Evolutionary conservation across 2,113 vertebrate species (phyloP).

Genomic region (Hoplias malabaricus): DNA sequence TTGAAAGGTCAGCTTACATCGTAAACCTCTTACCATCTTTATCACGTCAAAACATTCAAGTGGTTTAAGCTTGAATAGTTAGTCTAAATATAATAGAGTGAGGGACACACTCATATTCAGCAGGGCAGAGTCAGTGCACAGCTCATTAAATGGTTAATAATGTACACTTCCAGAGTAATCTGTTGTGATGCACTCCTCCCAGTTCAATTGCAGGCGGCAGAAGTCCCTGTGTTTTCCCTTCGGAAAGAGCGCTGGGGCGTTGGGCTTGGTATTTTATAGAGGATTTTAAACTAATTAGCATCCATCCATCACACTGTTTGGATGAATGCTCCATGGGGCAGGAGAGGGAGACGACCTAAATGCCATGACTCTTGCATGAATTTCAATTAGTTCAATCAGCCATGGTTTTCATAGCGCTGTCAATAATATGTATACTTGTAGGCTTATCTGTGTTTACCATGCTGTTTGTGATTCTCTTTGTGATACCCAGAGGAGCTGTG

Average conservation of each 20-base stretch:
- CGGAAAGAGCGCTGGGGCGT: not conserved
- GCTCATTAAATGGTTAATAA: constrained; percentile 60
- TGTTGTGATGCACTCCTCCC: not conserved
- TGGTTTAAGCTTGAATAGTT: not conserved
- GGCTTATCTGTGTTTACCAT: constrained; percentile 51
- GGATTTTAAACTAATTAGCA: constrained; percentile 57
- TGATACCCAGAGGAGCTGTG: constrained; percentile 46
- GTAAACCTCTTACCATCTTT: not conserved
- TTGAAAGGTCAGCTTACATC: no score
- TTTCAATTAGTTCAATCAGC: constrained; percentile 57
- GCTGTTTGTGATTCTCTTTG: constrained; percentile 49
- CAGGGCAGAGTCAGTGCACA: constrained; percentile 1
- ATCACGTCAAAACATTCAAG: not conserved
- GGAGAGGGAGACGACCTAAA: constrained; percentile 57
- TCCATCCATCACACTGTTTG: constrained; percentile 42
- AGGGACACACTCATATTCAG: not conserved
- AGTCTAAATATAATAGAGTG: not conserved
- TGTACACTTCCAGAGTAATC: constrained; percentile 35
- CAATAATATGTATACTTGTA: constrained; percentile 50
- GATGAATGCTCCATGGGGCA: constrained; percentile 50
- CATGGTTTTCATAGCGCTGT: constrained; percentile 39
- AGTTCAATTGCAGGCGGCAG: constrained; percentile 24
- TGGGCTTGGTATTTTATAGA: constrained; percentile 36
- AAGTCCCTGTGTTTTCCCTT: not conserved
- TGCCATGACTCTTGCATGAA: constrained; percentile 68